Conservation (phyloP, 2,797 vertebrate genomes). For the Ibycter americanus region DNA sequence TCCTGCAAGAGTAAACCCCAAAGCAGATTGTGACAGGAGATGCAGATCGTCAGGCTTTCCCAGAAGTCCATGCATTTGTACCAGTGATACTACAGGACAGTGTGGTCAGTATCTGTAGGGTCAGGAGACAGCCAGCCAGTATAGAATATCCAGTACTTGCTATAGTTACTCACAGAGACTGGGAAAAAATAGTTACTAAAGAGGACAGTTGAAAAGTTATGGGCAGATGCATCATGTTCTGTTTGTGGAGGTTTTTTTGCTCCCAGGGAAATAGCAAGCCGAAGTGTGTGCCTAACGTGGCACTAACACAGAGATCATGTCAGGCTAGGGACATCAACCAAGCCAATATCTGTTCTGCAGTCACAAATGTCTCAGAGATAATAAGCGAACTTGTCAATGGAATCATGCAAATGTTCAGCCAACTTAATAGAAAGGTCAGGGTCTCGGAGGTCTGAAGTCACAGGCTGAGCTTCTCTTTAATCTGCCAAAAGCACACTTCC, state of each 20-base stretch:
- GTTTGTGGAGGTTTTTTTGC: neutral
- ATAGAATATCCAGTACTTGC: neutral
- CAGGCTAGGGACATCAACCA: neutral
- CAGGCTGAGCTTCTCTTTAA: neutral
- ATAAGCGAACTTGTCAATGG: neutral
- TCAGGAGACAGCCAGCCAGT: neutral
- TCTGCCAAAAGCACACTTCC: neutral
- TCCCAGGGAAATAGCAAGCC: neutral
- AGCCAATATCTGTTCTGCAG: neutral
- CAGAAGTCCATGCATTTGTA: neutral
- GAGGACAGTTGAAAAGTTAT: neutral
- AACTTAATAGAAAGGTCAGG: neutral
- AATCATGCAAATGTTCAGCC: neutral
- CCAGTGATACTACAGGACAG: neutral
- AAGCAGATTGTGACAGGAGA: neutral
- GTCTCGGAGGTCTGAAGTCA: neutral
- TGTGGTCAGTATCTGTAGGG: neutral
- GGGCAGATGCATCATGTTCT: neutral
- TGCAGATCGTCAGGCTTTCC: neutral
- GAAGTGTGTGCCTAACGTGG: neutral
- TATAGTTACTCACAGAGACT: neutral
- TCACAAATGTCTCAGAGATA: neutral
- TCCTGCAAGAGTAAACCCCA: neutral
- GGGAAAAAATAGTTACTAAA: neutral
- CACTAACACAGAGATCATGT: accelerated